Percentiles rank a stretch among this genome's conserved stretches.
These are phyloP conservation scores for Bos indicus DNA, from an alignment of 2,113 vertebrate genomes.

Conservation along the genomic window DNA sequence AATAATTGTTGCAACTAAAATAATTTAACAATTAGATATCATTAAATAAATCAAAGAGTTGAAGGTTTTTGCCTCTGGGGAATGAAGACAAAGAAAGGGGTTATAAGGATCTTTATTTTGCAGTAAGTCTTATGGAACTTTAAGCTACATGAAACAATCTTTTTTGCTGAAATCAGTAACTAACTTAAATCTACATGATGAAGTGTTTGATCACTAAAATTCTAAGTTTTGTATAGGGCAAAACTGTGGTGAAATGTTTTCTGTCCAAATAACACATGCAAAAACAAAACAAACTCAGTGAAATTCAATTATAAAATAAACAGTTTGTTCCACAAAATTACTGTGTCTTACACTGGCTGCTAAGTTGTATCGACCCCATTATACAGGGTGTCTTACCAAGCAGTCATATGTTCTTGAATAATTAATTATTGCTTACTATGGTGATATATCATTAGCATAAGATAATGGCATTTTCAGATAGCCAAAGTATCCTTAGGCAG, in stretches of 20 bases:
- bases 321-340: background rate
- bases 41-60: background rate
- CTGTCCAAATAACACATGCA: background rate
- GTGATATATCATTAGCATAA: slow-evolving; percentile 59
- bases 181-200: background rate
- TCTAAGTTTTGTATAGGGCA: background rate
- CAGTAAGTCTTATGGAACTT: background rate
- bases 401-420: slow-evolving; percentile 56
- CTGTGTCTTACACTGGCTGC: background rate
- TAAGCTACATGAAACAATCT: background rate
- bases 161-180: background rate
- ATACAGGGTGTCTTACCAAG: slow-evolving; percentile 22
- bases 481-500: slow-evolving; percentile 18
- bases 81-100: background rate
- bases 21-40: background rate
- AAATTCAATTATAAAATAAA: slow-evolving; percentile 27
- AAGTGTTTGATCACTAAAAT: slow-evolving; percentile 2
- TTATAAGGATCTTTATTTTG: background rate
- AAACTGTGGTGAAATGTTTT: slow-evolving; percentile 2
- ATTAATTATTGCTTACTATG: slow-evolving; percentile 56
- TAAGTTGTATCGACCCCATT: slow-evolving; percentile 5
- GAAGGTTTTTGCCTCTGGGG: background rate
- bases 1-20: background rate
- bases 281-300: background rate
- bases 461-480: slow-evolving; percentile 52